Conservation (phyloP, 2,888 invertebrate genomes). For the Hanleya hanleyi region DNA sequence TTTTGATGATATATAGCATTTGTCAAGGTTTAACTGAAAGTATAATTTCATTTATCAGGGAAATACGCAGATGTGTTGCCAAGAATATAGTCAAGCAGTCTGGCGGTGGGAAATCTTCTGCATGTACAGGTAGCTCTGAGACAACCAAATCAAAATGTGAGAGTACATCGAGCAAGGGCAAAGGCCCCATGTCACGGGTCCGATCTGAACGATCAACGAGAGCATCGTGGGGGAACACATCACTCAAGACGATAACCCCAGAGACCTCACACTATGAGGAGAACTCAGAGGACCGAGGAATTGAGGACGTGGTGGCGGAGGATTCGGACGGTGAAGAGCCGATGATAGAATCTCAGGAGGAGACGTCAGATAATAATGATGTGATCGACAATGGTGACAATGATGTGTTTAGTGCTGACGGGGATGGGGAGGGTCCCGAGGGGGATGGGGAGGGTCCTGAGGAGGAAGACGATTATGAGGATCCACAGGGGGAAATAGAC, state of each 20-base stretch:
- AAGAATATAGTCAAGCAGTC: not conserved
- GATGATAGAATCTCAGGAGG: not conserved
- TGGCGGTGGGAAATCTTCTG: too few species aligned
- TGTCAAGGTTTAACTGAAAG: too few species aligned
- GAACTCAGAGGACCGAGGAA: not conserved
- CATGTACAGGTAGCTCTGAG: not conserved
- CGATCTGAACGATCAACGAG: not conserved
- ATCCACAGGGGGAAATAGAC: conserved; percentile 26
- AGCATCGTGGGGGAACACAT: not conserved
- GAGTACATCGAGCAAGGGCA: not conserved
- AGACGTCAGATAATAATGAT: not conserved
- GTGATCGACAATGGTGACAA: not conserved
- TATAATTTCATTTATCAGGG: too few species aligned
- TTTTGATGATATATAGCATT: too few species aligned
- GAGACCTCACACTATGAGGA: not conserved
- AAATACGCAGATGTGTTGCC: not conserved
- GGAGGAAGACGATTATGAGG: conserved; percentile 37
- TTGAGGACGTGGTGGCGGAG: not conserved
- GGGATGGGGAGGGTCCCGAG: not conserved
- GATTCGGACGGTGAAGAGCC: not conserved
- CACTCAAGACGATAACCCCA: not conserved
- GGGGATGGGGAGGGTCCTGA: conserved; percentile 11
- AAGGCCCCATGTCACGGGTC: not conserved
- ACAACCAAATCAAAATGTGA: not conserved
- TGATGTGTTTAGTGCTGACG: not conserved